Evolutionary conservation across 1,140 invertebrate species (phyloP).

Genomic region (Mesaphorura yosii): DNA sequence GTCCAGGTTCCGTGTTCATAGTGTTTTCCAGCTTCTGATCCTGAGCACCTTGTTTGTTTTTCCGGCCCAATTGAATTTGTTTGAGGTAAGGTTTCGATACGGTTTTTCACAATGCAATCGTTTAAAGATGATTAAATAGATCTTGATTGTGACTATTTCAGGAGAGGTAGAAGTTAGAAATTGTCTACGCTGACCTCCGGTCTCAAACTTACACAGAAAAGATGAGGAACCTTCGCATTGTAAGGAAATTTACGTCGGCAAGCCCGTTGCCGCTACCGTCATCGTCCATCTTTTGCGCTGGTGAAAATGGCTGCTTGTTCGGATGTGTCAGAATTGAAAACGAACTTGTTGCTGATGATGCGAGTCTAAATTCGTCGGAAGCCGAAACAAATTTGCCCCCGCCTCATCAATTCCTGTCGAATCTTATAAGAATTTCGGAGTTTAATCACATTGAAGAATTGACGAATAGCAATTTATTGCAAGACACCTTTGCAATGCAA

Average conservation of each 20-base stretch:
- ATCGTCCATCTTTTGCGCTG: constrained; percentile 8
- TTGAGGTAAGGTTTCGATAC: too few species aligned
- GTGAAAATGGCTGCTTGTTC: constrained; percentile 15
- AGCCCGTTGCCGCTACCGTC: background rate
- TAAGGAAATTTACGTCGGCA: background rate
- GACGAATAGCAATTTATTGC: constrained; percentile 4
- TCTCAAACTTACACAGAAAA: too few species aligned
- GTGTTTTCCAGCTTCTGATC: too few species aligned
- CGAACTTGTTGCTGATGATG: background rate
- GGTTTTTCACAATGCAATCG: too few species aligned
- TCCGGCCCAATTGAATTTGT: too few species aligned
- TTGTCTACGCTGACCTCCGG: too few species aligned
- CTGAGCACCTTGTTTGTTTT: too few species aligned
- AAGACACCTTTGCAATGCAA: constrained; percentile 17
- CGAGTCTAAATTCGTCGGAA: background rate
- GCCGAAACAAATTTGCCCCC: background rate
- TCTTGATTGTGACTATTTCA: too few species aligned
- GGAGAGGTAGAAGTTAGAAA: too few species aligned
- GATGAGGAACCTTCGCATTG: constrained; percentile 19
- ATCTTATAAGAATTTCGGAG: background rate
- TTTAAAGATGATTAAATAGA: too few species aligned
- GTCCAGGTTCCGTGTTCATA: too few species aligned
- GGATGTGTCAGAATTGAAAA: background rate
- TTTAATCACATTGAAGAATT: constrained; percentile 6
- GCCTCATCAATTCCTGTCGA: background rate